A percentile compares a stretch with the other conserved stretches of the same genome.
These are phyloP conservation scores for Apodemia zela DNA, from an alignment of 2,888 invertebrate species.

Conservation along the genomic window DNA sequence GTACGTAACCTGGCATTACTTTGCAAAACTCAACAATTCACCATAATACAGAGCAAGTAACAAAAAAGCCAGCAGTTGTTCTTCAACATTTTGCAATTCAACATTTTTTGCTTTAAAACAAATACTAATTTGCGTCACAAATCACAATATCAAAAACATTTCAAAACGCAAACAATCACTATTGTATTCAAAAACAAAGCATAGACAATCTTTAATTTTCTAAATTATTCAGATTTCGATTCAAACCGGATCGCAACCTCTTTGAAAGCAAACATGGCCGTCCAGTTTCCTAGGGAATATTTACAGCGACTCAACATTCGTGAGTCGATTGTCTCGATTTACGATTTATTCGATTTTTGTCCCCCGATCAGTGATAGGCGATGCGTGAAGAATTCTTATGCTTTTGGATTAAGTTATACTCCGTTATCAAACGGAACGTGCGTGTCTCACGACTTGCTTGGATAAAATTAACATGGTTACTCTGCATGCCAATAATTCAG, in stretches of 20 bases:
- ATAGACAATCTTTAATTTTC: slow-evolving; percentile 13
- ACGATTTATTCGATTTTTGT: slow-evolving; percentile 54
- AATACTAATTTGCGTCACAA: not conserved
- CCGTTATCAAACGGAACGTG: slow-evolving; percentile 20
- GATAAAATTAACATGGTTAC: slow-evolving; percentile 4
- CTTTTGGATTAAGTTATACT: slow-evolving; percentile 22
- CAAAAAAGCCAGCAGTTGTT: no score
- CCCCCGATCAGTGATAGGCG: slow-evolving; percentile 37
- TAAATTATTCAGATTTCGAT: slow-evolving; percentile 19
- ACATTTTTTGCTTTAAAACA: no score
- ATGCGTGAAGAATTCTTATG: slow-evolving; percentile 42
- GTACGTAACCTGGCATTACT: no score
- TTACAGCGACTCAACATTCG: slow-evolving; percentile 27
- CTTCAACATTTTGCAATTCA: no score
- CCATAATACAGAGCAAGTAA: no score
- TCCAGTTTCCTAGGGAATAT: slow-evolving; percentile 42
- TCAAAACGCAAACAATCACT: not conserved
- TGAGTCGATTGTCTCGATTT: slow-evolving; percentile 47
- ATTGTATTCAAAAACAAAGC: slow-evolving; percentile 14
- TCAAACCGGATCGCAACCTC: slow-evolving; percentile 17
- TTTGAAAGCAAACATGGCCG: slow-evolving; percentile 23
- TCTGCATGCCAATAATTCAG: slow-evolving; percentile 5
- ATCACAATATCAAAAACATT: not conserved
- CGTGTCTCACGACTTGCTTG: slow-evolving; percentile 20
- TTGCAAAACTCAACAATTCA: no score